A percentile compares a stretch with the other conserved stretches of the same genome.
Conservation (phyloP, 1,140 invertebrate species). For the Reticulitermes speratus region DNA sequence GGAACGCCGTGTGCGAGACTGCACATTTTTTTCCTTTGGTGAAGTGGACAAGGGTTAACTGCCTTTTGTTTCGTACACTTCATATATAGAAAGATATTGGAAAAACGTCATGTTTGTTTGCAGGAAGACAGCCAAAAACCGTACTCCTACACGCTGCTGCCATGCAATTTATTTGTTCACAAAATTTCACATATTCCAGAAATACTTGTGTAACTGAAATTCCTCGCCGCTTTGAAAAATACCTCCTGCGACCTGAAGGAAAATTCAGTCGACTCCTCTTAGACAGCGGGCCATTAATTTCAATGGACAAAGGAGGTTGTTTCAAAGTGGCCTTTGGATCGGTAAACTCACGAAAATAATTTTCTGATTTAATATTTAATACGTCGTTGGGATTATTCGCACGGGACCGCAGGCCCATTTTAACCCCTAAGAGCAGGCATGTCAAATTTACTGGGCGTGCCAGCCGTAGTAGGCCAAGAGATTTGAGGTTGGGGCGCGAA, state of each 20-base stretch:
- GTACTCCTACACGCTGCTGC: neutral
- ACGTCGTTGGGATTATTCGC: too few relatives aligned
- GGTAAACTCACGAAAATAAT: too few relatives aligned
- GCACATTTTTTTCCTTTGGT: neutral
- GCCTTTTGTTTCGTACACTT: neutral
- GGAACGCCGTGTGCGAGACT: neutral
- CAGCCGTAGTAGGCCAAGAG: too few relatives aligned
- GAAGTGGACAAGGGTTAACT: neutral
- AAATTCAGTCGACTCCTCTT: too few relatives aligned
- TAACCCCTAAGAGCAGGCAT: too few relatives aligned
- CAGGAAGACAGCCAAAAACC: neutral
- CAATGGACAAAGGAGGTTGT: too few relatives aligned
- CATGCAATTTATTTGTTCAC: neutral
- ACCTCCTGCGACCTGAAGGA: neutral
- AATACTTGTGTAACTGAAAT: neutral
- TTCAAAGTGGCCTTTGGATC: too few relatives aligned
- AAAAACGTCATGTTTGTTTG: neutral
- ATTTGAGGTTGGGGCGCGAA: too few relatives aligned
- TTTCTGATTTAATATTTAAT: too few relatives aligned
- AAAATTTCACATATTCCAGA: neutral
- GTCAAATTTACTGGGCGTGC: too few relatives aligned
- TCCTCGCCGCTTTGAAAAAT: neutral
- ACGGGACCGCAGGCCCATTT: too few relatives aligned
- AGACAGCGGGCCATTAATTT: too few relatives aligned
- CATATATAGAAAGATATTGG: neutral